A percentile compares a stretch with the other conserved stretches of the same genome.
Evolutionary conservation across 2,888 invertebrate species (phyloP).

Genomic region (Desoria tigrina): DNA sequence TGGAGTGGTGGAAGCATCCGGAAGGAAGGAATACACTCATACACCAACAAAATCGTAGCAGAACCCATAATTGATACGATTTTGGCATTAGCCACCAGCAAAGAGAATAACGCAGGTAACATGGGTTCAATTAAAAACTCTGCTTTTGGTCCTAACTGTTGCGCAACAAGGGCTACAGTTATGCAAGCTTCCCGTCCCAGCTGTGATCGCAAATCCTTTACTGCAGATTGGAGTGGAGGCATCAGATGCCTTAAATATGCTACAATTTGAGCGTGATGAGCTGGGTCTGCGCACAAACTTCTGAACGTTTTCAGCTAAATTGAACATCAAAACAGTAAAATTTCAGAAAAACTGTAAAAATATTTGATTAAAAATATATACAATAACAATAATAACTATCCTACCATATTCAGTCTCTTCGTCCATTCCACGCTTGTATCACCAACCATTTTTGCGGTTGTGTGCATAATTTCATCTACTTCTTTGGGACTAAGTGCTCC

Average conservation of each 20-base stretch:
- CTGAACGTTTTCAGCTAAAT: constrained; percentile 50
- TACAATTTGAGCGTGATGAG: constrained; percentile 48
- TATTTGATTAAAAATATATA: not conserved
- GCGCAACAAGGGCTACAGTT: constrained; percentile 87
- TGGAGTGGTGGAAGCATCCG: constrained; percentile 78
- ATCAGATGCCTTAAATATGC: constrained; percentile 50
- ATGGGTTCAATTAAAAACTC: constrained; percentile 84
- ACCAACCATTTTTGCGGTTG: constrained; percentile 49
- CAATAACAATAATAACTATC: constrained; percentile 1
- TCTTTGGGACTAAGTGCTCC: constrained; percentile 50
- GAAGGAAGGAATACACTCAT: constrained; percentile 64
- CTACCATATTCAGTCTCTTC: constrained; percentile 50
- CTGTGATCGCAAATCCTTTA: constrained; percentile 65
- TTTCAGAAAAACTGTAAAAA: not conserved
- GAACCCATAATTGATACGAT: constrained; percentile 60
- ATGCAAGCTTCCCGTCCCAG: constrained; percentile 95
- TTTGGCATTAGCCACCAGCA: constrained; percentile 95
- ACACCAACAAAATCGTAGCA: constrained; percentile 39
- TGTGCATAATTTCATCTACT: constrained; percentile 53
- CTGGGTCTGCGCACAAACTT: constrained; percentile 48
- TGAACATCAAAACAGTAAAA: not conserved
- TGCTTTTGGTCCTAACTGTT: constrained; percentile 76
- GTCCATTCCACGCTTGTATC: constrained; percentile 49
- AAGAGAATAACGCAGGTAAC: constrained; percentile 78
- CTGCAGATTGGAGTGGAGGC: constrained; percentile 49